A percentile compares a stretch with the other conserved stretches of the same genome.
Conservation (phyloP, 2,797 vertebrate genomes). For the Tinamus major region DNA sequence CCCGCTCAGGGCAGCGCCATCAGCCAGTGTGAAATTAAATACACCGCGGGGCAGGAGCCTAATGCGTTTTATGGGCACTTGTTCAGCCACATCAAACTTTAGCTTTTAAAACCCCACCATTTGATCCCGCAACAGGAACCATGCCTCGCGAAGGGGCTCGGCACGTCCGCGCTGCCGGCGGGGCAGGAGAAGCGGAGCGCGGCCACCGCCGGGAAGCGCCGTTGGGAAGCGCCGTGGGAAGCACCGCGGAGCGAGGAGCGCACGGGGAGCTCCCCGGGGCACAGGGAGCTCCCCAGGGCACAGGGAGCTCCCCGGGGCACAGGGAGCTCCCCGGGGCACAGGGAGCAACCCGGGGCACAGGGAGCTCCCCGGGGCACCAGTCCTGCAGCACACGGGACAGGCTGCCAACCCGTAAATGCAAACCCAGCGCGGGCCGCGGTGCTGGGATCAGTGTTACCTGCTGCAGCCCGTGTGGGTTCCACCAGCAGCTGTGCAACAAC, state of each 20-base stretch:
- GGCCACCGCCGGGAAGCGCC: constrained; percentile 45
- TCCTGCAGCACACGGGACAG: neutral
- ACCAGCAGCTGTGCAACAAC: neutral
- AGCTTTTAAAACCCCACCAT: constrained; percentile 92
- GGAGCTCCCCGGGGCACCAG: constrained; percentile 53
- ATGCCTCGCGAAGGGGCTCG: constrained; percentile 81
- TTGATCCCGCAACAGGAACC: constrained; percentile 90
- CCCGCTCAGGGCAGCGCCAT: constrained; percentile 89
- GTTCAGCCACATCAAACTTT: constrained; percentile 96
- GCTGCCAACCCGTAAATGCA: constrained; percentile 5
- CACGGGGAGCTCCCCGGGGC: constrained; percentile 64
- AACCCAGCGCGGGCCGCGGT: neutral
- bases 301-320: too few relatives aligned
- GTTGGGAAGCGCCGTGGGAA: neutral
- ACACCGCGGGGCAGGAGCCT: constrained; percentile 93
- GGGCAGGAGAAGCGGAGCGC: constrained; percentile 63
- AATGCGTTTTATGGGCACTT: constrained; percentile 95
- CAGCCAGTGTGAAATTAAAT: constrained; percentile 98
- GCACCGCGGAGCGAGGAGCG: constrained; percentile 44
- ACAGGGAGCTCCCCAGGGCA: too few relatives aligned
- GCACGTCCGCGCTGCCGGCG: constrained; percentile 76
- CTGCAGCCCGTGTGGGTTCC: neutral
- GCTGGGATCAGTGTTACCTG: constrained; percentile 1
- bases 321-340: too few relatives aligned
- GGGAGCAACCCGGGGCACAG: too few relatives aligned